Evolutionary conservation across 1,140 invertebrate genomes (phyloP), one percentile per base, ranked within the genome.

Genomic region (Drosophila seguyi): DNA sequence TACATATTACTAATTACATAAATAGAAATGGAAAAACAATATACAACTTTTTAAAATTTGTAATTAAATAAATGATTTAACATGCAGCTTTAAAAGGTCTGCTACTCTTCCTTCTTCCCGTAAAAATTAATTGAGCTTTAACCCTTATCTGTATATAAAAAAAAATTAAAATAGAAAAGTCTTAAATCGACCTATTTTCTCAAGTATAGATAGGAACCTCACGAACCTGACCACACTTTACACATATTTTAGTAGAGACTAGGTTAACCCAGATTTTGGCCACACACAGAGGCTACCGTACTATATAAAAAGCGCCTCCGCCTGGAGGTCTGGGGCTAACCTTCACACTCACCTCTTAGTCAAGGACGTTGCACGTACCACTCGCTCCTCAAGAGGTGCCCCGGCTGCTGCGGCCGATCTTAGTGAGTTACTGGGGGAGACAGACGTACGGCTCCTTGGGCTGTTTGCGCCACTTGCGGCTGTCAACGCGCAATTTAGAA

Each of bases 301-400:
- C 29, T 34, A 34, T 41, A 52, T 34, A n/a, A 36, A 38, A 6
- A 63, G 58, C 59, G 52, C 52, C 60, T 52, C 34, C 36, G 53
- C 39, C 31, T n/a, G 48, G 65, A 44, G 67, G 48, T 55, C 39
- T 55, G 61, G 61, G 22, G 34, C 41, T 42, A 61, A 81, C 83
- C 84, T 88, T 84, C 60, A 76, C 84, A 88, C 84, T 87, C 72
- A 87, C 84, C 84, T 84, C 61, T 79, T 67, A 73, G 80, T 87
- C 84, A 87, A 87, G 84, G 84, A 87, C 84, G 84, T 62, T 80
- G 80, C 57, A 71, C 75, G 75, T 65, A 55, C 52, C 52, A 55
- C 52, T 58, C 62, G 58, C 57, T 44, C 44, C 38, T 55, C 52
- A 34, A 59, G 66, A 68, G 74, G 69, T 62, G 48, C 56, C 36